Conservation (phyloP, 2,113 vertebrate genomes). For the Oreotragus oreotragus region DNA sequence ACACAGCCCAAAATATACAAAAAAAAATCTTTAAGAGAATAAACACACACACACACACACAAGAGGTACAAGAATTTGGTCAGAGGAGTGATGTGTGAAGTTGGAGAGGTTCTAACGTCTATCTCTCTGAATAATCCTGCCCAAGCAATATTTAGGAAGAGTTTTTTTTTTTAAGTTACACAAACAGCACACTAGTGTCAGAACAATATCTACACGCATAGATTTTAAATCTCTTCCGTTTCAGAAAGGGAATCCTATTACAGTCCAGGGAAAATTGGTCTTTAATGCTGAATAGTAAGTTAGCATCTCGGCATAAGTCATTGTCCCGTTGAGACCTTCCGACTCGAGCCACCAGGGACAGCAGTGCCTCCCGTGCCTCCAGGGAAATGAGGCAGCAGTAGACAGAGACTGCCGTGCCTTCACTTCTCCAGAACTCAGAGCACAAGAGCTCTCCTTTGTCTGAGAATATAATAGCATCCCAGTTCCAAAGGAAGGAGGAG, state of each 20-base stretch:
- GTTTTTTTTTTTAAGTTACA: neutral
- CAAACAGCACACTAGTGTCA: neutral
- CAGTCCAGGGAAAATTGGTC: neutral
- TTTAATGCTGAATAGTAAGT: neutral
- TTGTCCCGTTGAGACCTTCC: neutral
- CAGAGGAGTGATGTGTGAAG: neutral
- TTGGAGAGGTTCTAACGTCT: neutral
- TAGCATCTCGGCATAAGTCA: neutral
- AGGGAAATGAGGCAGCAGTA: neutral
- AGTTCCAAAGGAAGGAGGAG: neutral
- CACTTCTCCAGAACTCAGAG: neutral
- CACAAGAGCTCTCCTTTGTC: neutral
- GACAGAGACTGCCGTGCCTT: fast-evolving
- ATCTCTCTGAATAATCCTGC: neutral
- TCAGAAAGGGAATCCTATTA: neutral
- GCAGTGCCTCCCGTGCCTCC: neutral
- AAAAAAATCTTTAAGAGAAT: neutral
- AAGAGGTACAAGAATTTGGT: neutral
- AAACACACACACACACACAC: neutral
- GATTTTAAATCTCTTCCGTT: neutral
- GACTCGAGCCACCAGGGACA: fast-evolving
- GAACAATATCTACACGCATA: neutral
- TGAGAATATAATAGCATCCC: neutral
- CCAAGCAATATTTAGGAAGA: neutral
- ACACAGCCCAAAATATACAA: neutral